Base-by-base conservation (phyloP, 2,888 invertebrate genomes). In the Orthonychiurus folsomi region DNA sequence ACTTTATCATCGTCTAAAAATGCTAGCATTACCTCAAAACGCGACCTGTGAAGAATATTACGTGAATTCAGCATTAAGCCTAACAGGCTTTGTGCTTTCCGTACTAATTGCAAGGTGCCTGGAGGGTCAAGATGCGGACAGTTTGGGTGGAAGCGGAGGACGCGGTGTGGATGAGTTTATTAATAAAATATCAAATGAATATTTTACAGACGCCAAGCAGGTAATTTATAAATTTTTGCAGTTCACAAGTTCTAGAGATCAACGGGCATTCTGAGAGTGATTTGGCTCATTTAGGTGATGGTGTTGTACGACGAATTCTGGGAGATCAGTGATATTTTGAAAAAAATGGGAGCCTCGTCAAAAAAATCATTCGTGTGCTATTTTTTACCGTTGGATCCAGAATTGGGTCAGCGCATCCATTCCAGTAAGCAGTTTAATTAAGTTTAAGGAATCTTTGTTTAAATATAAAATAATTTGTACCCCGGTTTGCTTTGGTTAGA, bases 261-360 rank as follows among this genome's bases (percentile, higher is more conserved):
- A 24, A 18, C 24, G 26, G 26, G n/a, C 24, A 56, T 24, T 24
- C 26, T 48, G 48, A 15, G 48, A 48, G 12, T 15, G 12, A 48
- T 18, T 15, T 12, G 15, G 18, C n/a, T n/a, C n/a, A n/a, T 55
- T 15, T 53, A 72, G 69, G 63, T 72, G 20, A 62, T 72, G 26
- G 50, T 71, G 3, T 15, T 71, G 18, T 72, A 69, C 48, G 72
- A 72, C 57, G 72, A 72, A 37, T 69, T 68, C 3, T 72, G 70
- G 70, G 72, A 72, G 18, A 69, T 72, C 25, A 65, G 63, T 5
- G 68, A 68, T 21, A 60, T 71, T 60, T 54, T 72, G 2, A 55
- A 60, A 18, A 69, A 69, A 28, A 54, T 72, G 47, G 68, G 66
- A 5, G 53, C 54, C 1, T 48, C 56, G 2, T 66, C 69, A 1